Conservation (phyloP, 2,113 vertebrate genomes). For the Catharus minimus region DNA sequence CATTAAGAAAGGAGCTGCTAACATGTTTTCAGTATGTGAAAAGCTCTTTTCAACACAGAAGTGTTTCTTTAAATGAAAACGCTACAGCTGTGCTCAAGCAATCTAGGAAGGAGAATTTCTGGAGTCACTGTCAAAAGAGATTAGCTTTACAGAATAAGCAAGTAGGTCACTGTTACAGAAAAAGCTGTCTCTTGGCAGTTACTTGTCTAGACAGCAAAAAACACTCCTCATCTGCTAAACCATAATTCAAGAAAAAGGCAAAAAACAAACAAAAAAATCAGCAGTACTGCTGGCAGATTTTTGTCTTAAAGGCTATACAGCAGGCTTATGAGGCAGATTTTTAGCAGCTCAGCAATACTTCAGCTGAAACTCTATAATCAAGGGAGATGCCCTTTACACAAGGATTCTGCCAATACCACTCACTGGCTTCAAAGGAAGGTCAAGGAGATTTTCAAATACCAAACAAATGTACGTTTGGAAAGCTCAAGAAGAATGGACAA, state of each 20-base stretch:
- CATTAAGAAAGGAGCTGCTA: background rate
- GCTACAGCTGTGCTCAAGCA: conserved; percentile 47
- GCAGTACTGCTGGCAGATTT: background rate
- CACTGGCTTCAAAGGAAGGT: conserved; percentile 18
- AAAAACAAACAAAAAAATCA: background rate
- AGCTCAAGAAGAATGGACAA: background rate
- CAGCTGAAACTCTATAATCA: conserved; percentile 2
- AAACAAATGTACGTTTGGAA: conserved; percentile 23
- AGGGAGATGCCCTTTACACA: conserved; percentile 28
- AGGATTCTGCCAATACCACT: conserved; percentile 6
- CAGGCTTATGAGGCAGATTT: conserved; percentile 2
- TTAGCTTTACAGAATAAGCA: conserved; percentile 65
- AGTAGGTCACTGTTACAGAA: conserved; percentile 72
- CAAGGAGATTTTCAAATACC: conserved; percentile 4
- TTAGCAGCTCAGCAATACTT: background rate
- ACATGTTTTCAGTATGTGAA: background rate
- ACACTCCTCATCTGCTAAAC: conserved; percentile 46
- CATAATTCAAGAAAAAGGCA: background rate
- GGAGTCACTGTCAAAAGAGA: conserved; percentile 65
- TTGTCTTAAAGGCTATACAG: background rate
- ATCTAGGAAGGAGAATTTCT: conserved; percentile 63
- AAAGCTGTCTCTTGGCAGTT: conserved; percentile 28
- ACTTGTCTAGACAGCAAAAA: conserved; percentile 62
- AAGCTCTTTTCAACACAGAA: conserved; percentile 20
- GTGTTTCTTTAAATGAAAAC: conserved; percentile 39